These are phyloP conservation scores for Andrena trimmerana DNA, from an alignment of 2,888 invertebrate species.

Conservation along the genomic window DNA sequence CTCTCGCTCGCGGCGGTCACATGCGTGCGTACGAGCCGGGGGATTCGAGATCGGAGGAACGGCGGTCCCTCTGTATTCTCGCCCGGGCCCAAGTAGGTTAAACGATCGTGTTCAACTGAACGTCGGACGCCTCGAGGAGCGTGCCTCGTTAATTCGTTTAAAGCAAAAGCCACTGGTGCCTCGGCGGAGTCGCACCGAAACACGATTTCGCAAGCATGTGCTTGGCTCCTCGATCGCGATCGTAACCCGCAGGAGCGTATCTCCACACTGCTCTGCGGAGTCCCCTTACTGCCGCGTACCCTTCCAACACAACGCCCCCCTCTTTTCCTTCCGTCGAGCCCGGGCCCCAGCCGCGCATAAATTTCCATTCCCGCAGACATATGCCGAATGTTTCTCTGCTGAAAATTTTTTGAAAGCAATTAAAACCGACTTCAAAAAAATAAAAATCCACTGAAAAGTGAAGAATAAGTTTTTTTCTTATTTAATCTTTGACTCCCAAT, in stretches of 20 bases:
- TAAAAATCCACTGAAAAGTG: too few species aligned
- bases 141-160: constrained; percentile 24
- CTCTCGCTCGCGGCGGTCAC: neutral
- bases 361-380: too few species aligned
- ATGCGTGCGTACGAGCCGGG: neutral
- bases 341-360: too few species aligned
- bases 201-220: constrained; percentile 10
- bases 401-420: too few species aligned
- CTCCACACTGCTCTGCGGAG: constrained; percentile 22
- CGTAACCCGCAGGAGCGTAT: constrained; percentile 42
- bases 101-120: constrained; percentile 13
- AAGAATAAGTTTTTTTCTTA: too few species aligned
- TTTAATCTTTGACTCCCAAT: too few species aligned
- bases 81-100: constrained; percentile 24
- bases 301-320: constrained; percentile 21
- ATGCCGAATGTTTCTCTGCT: too few species aligned
- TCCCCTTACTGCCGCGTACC: constrained; percentile 35
- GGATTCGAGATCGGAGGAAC: neutral
- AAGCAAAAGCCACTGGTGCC: constrained; percentile 3
- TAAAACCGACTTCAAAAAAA: too few species aligned
- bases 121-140: neutral
- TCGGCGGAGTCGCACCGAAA: neutral
- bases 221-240: constrained; percentile 5
- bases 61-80: neutral
- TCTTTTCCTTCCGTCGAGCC: neutral